phyloP scores from a whole-genome alignment of 2,888 invertebrate genomes.

The Anoncus sp. region DNA sequence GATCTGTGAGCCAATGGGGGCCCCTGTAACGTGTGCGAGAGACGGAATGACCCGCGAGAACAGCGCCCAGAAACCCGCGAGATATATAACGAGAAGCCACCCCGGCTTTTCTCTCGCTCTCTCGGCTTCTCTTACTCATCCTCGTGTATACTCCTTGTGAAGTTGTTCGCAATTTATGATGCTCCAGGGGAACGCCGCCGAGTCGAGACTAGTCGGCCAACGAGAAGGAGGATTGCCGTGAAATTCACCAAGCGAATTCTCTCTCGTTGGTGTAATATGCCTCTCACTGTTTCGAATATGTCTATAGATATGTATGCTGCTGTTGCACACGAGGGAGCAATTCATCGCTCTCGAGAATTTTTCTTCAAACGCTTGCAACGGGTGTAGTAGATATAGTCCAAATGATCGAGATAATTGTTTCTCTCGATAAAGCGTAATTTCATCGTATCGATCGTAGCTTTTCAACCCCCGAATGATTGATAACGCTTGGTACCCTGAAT shows the following conservation, averaged over 20 bases:
- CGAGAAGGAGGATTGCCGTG: slow-evolving; percentile 65
- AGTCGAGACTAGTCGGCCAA: slow-evolving; percentile 58
- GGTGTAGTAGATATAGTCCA: slow-evolving; percentile 5
- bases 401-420: slow-evolving; percentile 38
- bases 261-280: slow-evolving; percentile 44
- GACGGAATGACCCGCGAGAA: slow-evolving; percentile 45
- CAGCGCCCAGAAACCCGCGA: not conserved
- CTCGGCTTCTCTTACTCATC: slow-evolving; percentile 49
- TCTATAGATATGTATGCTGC: slow-evolving; percentile 1
- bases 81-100: slow-evolving; percentile 43
- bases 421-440: not conserved
- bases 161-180: slow-evolving; percentile 72
- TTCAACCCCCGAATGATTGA: too few relatives aligned
- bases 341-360: slow-evolving; percentile 51
- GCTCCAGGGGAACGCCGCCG: slow-evolving; percentile 67
- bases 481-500: not conserved
- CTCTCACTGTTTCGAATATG: not conserved
- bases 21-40: slow-evolving; percentile 48
- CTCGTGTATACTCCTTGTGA: slow-evolving; percentile 60
- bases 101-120: slow-evolving; percentile 28
- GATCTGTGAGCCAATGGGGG: slow-evolving; percentile 67
- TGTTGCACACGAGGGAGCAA: slow-evolving; percentile 55
- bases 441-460: not conserved
- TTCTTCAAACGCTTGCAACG: slow-evolving; percentile 31
- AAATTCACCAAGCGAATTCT: slow-evolving; percentile 63